Percentiles rank a stretch among this genome's conserved stretches.
Evolutionary conservation across 2,888 invertebrate genomes (phyloP).

Genomic region (Melanostoma scalare): DNA sequence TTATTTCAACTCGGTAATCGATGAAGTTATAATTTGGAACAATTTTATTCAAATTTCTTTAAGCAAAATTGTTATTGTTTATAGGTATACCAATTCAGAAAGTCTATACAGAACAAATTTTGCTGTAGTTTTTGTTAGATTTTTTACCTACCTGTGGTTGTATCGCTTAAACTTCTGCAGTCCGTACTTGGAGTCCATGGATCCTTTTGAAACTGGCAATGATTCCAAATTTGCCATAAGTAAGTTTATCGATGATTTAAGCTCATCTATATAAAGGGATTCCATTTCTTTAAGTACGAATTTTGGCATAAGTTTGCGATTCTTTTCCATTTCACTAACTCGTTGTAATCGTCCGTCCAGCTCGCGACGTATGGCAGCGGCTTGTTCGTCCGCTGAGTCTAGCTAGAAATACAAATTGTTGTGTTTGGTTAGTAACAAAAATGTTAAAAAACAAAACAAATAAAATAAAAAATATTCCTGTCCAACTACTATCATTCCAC

Average conservation of each 20-base stretch:
- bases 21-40: no score
- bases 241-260: slow-evolving; percentile 98
- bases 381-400: slow-evolving; percentile 99
- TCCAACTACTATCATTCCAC: no score
- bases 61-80: slow-evolving; percentile 6
- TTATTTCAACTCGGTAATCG: no score
- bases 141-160: slow-evolving; percentile 93
- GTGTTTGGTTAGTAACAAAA: background rate
- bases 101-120: background rate
- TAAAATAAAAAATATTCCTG: no score
- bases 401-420: slow-evolving; percentile 84
- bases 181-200: slow-evolving; percentile 98
- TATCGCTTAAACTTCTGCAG: slow-evolving; percentile 98
- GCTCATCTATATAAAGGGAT: slow-evolving; percentile 98
- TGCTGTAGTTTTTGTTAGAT: background rate
- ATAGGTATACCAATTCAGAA: background rate
- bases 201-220: slow-evolving; percentile 98
- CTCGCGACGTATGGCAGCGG: slow-evolving; percentile 99
- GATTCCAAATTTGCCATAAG: slow-evolving; percentile 99
- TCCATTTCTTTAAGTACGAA: slow-evolving; percentile 99
- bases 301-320: slow-evolving; percentile 98
- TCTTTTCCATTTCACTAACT: slow-evolving; percentile 98
- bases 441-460: background rate
- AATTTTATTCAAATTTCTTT: no score
- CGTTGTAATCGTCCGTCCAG: slow-evolving; percentile 98